Evolutionary conservation across 2,888 invertebrate genomes (phyloP).

Genomic region (Gisinianus flammeolus): DNA sequence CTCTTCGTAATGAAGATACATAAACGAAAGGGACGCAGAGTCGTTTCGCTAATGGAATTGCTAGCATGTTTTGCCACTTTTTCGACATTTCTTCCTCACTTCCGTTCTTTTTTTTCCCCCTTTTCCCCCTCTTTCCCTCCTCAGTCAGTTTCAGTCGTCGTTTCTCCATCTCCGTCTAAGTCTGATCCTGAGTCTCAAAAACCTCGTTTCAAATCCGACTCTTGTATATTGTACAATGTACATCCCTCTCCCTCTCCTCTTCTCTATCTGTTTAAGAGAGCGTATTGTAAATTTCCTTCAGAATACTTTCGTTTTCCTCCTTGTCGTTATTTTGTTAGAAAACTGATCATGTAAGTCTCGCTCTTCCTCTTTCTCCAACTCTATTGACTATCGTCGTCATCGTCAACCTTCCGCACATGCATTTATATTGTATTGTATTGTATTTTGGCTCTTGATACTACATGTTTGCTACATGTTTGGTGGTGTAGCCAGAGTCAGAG

Average conservation of each 20-base stretch:
- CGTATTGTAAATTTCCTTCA: conserved; percentile 7
- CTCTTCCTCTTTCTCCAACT: too few species aligned
- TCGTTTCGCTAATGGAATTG: conserved; percentile 49
- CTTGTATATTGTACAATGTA: too few species aligned
- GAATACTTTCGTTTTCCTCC: not conserved
- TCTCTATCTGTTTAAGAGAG: too few species aligned
- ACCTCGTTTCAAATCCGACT: too few species aligned
- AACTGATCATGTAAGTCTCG: conserved; percentile 17
- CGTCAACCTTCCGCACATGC: too few species aligned
- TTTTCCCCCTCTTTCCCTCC: not conserved
- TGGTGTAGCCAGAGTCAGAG: too few species aligned
- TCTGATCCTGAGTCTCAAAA: too few species aligned
- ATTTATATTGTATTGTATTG: too few species aligned
- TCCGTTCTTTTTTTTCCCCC: conserved; percentile 32
- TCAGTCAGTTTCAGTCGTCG: conserved; percentile 12
- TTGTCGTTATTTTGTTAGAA: not conserved
- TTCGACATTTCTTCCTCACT: conserved; percentile 39
- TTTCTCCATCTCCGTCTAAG: not conserved
- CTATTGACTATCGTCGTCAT: too few species aligned
- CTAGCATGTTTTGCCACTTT: conserved; percentile 47
- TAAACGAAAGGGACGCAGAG: conserved; percentile 23
- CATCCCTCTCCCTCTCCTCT: too few species aligned
- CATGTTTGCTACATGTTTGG: too few species aligned
- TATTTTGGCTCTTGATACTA: too few species aligned
- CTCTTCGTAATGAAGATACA: conserved; percentile 34